Conservation (phyloP, 2,888 invertebrate species). For the Oscheius sp. region DNA sequence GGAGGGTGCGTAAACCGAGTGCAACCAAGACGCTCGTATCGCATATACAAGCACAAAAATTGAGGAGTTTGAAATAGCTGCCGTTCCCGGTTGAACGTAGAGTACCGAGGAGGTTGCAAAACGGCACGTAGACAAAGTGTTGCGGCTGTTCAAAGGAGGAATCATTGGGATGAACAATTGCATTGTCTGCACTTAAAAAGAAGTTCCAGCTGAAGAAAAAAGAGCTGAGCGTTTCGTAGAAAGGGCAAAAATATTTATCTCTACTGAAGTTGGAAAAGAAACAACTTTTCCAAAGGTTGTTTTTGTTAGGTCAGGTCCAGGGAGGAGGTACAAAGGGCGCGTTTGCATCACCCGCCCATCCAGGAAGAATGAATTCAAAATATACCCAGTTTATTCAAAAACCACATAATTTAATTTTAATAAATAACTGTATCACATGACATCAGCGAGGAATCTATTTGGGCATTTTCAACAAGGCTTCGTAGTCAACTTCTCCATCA, state of each 20-base stretch:
- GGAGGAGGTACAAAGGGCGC: conserved; percentile 1
- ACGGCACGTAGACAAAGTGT: no score
- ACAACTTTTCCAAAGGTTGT: neutral
- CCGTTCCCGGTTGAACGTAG: no score
- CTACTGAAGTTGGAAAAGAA: no score
- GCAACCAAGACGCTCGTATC: conserved; percentile 27
- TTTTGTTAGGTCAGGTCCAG: neutral
- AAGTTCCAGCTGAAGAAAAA: neutral
- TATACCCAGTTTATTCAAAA: conserved; percentile 14
- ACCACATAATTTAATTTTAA: conserved; percentile 15
- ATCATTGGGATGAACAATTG: neutral
- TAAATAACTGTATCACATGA: conserved; percentile 26
- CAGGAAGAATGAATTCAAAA: no score
- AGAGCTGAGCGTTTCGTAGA: no score
- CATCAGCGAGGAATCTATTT: conserved; percentile 39
- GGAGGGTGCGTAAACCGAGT: conserved; percentile 34
- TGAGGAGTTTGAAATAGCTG: neutral
- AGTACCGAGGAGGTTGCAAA: no score
- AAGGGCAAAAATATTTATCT: no score
- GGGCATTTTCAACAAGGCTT: conserved; percentile 71
- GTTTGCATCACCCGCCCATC: neutral
- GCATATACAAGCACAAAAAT: conserved; percentile 23
- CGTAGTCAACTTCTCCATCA: conserved; percentile 72
- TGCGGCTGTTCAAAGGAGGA: neutral
- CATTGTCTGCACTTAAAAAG: neutral